Evolutionary conservation across 1,140 invertebrate genomes (phyloP), one percentile per base, ranked within the genome.

Genomic region (Nephila pilipes): DNA sequence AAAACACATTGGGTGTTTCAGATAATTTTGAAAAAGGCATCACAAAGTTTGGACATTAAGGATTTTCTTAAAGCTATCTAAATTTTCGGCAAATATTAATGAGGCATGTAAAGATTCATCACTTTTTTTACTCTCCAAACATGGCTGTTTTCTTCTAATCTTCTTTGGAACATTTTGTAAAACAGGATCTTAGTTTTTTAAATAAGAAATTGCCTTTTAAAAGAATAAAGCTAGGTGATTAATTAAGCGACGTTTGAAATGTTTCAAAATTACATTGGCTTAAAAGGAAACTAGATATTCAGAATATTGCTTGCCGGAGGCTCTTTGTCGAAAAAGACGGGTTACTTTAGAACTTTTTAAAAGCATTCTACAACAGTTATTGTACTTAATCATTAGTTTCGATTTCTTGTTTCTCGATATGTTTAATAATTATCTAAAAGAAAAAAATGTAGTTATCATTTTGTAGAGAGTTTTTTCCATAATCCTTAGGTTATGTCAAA

Each of bases 41-140:
- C 80, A 85, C 32, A 38, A 65, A 65, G 25, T 54, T 65, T 87
- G 60, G 32, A 87, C 85, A 65, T 87, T 87, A 87, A 87, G 36
- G 60, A 29, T 65, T 87, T 87, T 87, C 57, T 54, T 69, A 87
- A 87, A 87, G 85, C 29, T 65, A 87, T 87, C 85, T 65, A 87
- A 65, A 57, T 32, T 87, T 87, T 87, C 85, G 60, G 32, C 29
- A 87, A 87, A 87, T 87, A 87, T 87, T 87, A 87, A 87, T 87
- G 85, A 87, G 58, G 85, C 85, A 60, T 60, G 38, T 87, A 87
- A 87, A 65, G 85, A 69, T 57, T 63, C 85, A 32, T 87, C 60
- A 69, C 60, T 87, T 87, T 87, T 87, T 65, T 87, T 87, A 46
- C n/a, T 87, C 16, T 12, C 60, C 16, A 16, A 54, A 60, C 60